Percentiles rank a stretch among this genome's conserved stretches.
Conservation (phyloP, 2,113 vertebrate genomes). For the Penelope pileata region DNA sequence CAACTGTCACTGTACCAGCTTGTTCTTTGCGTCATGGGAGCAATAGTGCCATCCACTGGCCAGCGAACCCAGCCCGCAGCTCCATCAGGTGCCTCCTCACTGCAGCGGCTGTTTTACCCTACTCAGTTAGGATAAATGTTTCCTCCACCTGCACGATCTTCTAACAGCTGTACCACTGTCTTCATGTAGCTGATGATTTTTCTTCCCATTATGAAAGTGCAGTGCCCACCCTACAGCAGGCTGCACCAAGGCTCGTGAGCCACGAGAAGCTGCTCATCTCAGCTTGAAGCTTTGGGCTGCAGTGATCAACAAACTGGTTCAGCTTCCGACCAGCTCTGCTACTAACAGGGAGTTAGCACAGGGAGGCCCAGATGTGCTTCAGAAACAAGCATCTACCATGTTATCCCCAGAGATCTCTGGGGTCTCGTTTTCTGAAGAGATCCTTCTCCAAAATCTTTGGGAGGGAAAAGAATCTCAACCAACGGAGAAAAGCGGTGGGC, state of each 20-base stretch:
- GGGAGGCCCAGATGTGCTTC: not conserved
- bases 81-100: not conserved
- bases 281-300: fast-evolving
- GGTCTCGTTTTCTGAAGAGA: not conserved
- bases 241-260: not conserved
- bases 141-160: not conserved
- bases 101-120: fast-evolving
- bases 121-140: fast-evolving
- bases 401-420: not conserved
- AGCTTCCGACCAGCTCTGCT: fast-evolving
- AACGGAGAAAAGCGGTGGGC: not conserved
- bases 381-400: fast-evolving
- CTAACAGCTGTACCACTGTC: fast-evolving
- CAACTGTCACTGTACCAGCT: fast-evolving
- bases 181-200: fast-evolving
- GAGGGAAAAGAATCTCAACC: not conserved
- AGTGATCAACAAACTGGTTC: not conserved
- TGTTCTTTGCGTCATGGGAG: not conserved
- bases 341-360: fast-evolving
- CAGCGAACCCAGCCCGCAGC: not conserved
- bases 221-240: not conserved
- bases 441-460: not conserved
- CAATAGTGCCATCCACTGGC: conserved; percentile 47
- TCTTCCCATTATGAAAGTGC: not conserved
- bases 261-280: too few relatives aligned